A percentile compares a stretch with the other conserved stretches of the same genome.
phyloP scores from a whole-genome alignment of 2,888 invertebrate species.

The Zele albiditarsus region DNA sequence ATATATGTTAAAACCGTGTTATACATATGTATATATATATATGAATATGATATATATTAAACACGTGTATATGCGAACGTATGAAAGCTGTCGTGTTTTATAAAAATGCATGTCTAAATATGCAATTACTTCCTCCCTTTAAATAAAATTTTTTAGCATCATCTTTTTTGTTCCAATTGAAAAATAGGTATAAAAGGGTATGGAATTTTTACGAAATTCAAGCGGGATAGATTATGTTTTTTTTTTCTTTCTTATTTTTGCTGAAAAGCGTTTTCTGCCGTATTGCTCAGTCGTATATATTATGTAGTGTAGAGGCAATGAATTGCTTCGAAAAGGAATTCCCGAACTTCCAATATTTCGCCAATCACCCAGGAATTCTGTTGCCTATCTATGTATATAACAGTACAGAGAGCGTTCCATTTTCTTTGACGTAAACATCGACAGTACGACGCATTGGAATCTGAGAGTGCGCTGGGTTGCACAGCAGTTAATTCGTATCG shows the following conservation, averaged over 20 bases:
- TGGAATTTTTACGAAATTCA: background rate
- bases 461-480: constrained; percentile 19
- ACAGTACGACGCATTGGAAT: constrained; percentile 39
- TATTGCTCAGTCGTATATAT: background rate
- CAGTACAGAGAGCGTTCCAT: constrained; percentile 26
- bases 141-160: background rate
- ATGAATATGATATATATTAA: background rate
- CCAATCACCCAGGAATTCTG: constrained; percentile 40
- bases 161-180: background rate
- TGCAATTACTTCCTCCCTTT: too few relatives aligned
- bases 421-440: constrained; percentile 40
- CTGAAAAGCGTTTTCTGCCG: constrained; percentile 14
- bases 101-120: too few relatives aligned
- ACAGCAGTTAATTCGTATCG: constrained; percentile 1
- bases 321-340: constrained; percentile 41
- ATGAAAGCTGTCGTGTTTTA: too few relatives aligned
- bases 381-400: constrained; percentile 5
- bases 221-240: background rate
- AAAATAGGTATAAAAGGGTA: background rate
- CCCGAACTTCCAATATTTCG: constrained; percentile 43
- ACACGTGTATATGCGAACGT: background rate
- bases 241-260: background rate
- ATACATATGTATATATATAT: background rate
- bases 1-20: background rate
- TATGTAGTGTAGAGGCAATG: constrained; percentile 23